Base-by-base conservation (phyloP, 2,797 vertebrate species). In the Parotocinclus haroldoi region DNA sequence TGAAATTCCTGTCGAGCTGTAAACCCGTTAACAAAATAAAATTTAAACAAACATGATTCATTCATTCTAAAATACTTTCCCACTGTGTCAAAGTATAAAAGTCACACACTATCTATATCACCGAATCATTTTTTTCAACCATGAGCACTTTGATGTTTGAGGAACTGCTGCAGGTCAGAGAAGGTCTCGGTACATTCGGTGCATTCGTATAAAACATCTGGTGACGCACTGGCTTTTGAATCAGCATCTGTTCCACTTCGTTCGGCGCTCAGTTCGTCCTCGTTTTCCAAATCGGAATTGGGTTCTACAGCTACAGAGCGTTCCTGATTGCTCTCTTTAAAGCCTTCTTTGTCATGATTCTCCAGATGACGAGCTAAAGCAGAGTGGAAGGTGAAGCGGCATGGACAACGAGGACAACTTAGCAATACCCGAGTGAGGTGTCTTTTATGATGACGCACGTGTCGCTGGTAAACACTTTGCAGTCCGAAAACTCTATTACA, bases 401-500 rank as follows among this genome's bases (percentile, higher is more conserved):
- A 77, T 56, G 86, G 85, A 81, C 84, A 88, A 37, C 48, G 75
- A 12, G 85, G 79, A 69, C 82, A 87, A 19, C 83, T 87, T n/a
- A 80, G 71, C 51, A 76, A 63, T 39, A 69, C 62, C 18, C 59
- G 83, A 54, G 63, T 40, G 7, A 85, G 83, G 76, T 88, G 83
- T 59, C 86, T 88, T 78, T 86, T 89, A 76, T 92, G 91, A 70
- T 89, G 89, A 7, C 84, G 84, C 59, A 90, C 80, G 67, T 92
- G 91, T 10, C 88, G 80, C 62, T 89, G 88, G 80, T 87, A 92
- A 62, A 91, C 88, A 58, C 89, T 87, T 6, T 89, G 75, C 38
- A 92, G 71, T 1, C 89, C 85, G 84, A 92, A 92, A 73, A 70
- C 84, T 71, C 89, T 89, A 58, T 85, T 87, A 74, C 91, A 92